Evolutionary conservation across 2,888 invertebrate genomes (phyloP), one percentile per base, ranked within the genome.

Genomic region (Caenorhabditis sp.): DNA sequence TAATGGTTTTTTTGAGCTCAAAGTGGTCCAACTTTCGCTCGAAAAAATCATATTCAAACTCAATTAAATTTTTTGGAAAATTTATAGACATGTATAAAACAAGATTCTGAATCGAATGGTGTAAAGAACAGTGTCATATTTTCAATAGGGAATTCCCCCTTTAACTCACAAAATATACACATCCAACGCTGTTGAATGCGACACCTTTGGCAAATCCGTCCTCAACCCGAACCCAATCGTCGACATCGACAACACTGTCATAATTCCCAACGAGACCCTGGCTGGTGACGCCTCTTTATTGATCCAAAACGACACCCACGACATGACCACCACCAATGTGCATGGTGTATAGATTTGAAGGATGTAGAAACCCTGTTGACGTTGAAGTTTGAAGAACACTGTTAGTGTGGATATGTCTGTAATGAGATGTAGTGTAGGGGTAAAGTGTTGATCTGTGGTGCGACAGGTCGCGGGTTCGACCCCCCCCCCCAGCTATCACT

Each of bases 111-210:
- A n/a, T n/a, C n/a, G n/a, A n/a, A n/a, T n/a, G n/a, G n/a, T n/a
- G n/a, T n/a, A n/a, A n/a, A n/a, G n/a, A n/a, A n/a, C n/a, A 31
- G 31, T 31, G 31, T 31, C 31, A 10, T 31, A 31, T 10, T 31
- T n/a, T n/a, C n/a, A n/a, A n/a, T n/a, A n/a, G n/a, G n/a, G n/a
- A 38, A 23, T 43, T 12, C 20, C 25, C 10, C 10, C 20, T 7
- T 36, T 10, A n/a, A 66, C 67, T 57, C 36, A 82, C 80, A 93
- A 93, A 2, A 94, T 93, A 88, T 93, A 94, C 86, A 93, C 93
- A 87, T 94, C 94, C 77, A 94, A 89, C 1, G 93, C 93, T n/a
- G 94, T 94, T 3, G 93, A 93, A 88, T 94, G 94, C 59, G 93
- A 92, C 63, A 94, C 93, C 90, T 93, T 93, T 5, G 93, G 93